Percentiles rank a stretch among this genome's conserved stretches.
phyloP scores from a whole-genome alignment of 2,113 vertebrate genomes.

The Xenopus borealis region DNA sequence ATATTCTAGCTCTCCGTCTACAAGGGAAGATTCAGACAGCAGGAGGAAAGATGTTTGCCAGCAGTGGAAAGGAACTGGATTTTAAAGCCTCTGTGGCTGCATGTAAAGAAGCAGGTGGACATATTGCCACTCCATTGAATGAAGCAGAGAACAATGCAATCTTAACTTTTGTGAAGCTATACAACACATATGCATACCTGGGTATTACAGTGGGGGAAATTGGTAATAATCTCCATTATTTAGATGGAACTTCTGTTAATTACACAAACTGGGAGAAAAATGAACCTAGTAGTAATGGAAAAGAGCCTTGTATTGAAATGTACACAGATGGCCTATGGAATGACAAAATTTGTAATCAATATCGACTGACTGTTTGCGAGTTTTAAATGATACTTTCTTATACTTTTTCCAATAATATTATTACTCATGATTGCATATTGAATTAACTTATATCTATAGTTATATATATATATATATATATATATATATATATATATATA shows the following conservation, averaged over 20 bases:
- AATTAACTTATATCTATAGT: too few relatives aligned
- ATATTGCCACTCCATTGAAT: constrained; percentile 54
- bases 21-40: constrained; percentile 49
- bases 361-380: constrained; percentile 56
- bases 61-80: constrained; percentile 54
- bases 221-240: constrained; percentile 45
- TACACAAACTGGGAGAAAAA: constrained; percentile 60
- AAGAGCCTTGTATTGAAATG: constrained; percentile 61
- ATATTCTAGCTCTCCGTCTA: constrained; percentile 59
- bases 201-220: constrained; percentile 52
- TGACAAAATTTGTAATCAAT: constrained; percentile 50
- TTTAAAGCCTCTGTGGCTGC: constrained; percentile 49
- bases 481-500: too few relatives aligned
- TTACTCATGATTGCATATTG: too few relatives aligned
- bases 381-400: constrained; percentile 47
- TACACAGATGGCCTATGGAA: constrained; percentile 64
- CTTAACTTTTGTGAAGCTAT: constrained; percentile 46
- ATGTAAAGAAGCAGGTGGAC: constrained; percentile 58
- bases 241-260: constrained; percentile 33
- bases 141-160: constrained; percentile 62
- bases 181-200: constrained; percentile 60
- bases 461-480: too few relatives aligned
- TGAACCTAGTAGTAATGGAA: constrained; percentile 54
- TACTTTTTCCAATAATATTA: too few relatives aligned
- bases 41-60: constrained; percentile 61